A percentile compares a stretch with the other conserved stretches of the same genome.
Conservation (phyloP, 2,888 invertebrate species). For the Lycocerus yunnanus region DNA sequence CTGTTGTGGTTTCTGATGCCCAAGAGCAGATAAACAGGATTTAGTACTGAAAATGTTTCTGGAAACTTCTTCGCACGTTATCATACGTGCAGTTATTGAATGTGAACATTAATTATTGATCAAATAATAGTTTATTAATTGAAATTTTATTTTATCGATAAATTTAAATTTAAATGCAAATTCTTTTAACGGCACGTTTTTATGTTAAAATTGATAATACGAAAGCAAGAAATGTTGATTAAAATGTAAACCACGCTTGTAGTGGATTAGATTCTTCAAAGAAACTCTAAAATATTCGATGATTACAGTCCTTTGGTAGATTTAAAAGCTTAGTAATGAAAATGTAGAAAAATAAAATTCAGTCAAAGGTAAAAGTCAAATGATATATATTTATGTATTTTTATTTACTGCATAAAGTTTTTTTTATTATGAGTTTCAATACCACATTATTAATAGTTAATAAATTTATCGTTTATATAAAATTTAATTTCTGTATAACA, state of each 20-base stretch:
- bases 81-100: background rate
- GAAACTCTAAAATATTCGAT: background rate
- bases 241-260: background rate
- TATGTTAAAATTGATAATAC: background rate
- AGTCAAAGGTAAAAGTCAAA: background rate
- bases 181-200: background rate
- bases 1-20: background rate
- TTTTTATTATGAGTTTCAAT: background rate
- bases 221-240: background rate
- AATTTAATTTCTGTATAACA: background rate
- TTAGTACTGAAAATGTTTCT: background rate
- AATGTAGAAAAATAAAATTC: background rate
- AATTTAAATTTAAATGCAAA: background rate
- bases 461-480: background rate
- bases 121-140: background rate
- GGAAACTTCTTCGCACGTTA: background rate
- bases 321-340: background rate
- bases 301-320: background rate
- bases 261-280: background rate
- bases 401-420: background rate
- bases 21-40: background rate
- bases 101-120: background rate
- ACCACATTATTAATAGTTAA: background rate
- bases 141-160: background rate
- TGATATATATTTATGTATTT: background rate